phyloP scores from a whole-genome alignment of 2,888 invertebrate genomes.

The Synergus umbraculus region DNA sequence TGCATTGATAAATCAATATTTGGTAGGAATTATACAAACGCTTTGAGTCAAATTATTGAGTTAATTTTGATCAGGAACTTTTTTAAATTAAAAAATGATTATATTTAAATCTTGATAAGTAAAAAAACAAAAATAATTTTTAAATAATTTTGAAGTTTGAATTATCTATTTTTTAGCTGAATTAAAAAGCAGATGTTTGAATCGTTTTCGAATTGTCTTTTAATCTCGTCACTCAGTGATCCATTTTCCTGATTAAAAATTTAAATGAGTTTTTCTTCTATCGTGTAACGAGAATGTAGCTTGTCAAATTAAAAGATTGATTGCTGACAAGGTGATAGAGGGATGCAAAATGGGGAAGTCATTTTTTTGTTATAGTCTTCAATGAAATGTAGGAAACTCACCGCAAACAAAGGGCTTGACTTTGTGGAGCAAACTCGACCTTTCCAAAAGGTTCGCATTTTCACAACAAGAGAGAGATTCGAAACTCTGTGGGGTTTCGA shows the following conservation, averaged over 20 bases:
- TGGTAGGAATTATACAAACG: too few species aligned
- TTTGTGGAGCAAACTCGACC: conserved; percentile 29
- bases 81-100: too few species aligned
- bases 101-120: not conserved
- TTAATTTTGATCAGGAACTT: too few species aligned
- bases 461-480: conserved; percentile 13
- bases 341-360: conserved; percentile 37
- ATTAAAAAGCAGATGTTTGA: too few species aligned
- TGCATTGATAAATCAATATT: too few species aligned
- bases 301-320: conserved; percentile 36
- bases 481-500: conserved; percentile 14
- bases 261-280: not conserved
- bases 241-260: not conserved
- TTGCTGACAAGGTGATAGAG: conserved; percentile 13
- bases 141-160: too few species aligned
- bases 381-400: conserved; percentile 28
- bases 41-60: too few species aligned
- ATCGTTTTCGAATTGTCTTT: not conserved
- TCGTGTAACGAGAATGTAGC: conserved; percentile 26
- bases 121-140: not conserved
- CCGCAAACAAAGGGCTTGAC: conserved; percentile 29
- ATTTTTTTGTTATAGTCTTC: conserved; percentile 23
- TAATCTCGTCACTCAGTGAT: not conserved
- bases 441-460: conserved; percentile 12
- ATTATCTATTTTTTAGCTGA: too few species aligned